Conservation (phyloP, 2,113 vertebrate genomes). For the Lampris megalopsis region DNA sequence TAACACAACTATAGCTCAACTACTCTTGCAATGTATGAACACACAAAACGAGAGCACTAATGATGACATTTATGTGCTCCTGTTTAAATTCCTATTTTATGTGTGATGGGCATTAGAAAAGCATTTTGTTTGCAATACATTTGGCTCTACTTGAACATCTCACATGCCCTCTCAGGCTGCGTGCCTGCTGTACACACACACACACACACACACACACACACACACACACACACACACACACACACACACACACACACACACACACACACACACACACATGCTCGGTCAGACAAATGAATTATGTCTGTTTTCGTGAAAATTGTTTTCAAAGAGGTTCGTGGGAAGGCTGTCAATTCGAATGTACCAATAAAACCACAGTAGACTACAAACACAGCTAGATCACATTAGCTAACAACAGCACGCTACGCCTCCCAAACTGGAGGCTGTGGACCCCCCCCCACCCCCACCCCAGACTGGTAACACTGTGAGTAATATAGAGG, state of each 20-base stretch:
- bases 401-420: no score
- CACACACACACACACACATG: neutral
- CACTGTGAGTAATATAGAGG: no score
- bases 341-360: conserved; percentile 12
- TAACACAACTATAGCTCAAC: no score
- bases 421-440: conserved; percentile 15
- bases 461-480: neutral
- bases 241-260: no score
- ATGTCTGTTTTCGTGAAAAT: conserved; percentile 40
- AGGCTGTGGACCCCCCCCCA: conserved; percentile 14
- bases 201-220: neutral
- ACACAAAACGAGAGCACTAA: no score
- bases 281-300: conserved; percentile 43
- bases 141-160: no score
- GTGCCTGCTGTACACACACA: conserved; percentile 8
- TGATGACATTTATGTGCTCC: no score
- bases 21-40: no score
- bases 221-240: neutral
- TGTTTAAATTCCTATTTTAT: no score
- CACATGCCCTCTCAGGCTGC: neutral
- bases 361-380: conserved; percentile 7
- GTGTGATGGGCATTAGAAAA: no score
- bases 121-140: no score
- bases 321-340: conserved; percentile 11
- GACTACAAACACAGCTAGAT: neutral